These are phyloP conservation scores for Aricia agestis DNA, from an alignment of 1,140 invertebrate species.

Conservation along the genomic window DNA sequence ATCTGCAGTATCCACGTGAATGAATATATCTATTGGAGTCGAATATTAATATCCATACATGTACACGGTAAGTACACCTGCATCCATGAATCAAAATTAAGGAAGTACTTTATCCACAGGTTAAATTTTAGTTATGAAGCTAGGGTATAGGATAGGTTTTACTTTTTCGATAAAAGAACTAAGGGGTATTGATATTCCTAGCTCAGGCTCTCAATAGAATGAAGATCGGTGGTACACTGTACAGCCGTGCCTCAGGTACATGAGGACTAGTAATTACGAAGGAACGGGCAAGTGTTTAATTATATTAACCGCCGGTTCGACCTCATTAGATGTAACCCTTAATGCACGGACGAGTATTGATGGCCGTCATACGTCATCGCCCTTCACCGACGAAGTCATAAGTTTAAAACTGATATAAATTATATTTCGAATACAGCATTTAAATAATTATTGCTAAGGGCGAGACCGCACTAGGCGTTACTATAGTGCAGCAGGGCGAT, in stretches of 20 bases:
- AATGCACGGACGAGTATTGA: constrained; percentile 60
- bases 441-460: not conserved
- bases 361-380: constrained; percentile 59
- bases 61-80: too few species aligned
- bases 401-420: not conserved
- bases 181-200: too few species aligned
- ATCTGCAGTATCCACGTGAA: too few species aligned
- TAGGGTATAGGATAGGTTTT: too few species aligned
- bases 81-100: too few species aligned
- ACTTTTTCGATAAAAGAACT: too few species aligned
- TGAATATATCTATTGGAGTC: too few species aligned
- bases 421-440: not conserved
- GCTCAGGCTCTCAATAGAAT: too few species aligned
- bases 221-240: too few species aligned
- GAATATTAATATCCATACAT: too few species aligned
- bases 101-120: too few species aligned
- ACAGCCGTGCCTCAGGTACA: not conserved
- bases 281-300: constrained; percentile 37
- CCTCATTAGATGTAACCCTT: constrained; percentile 55
- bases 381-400: constrained; percentile 26
- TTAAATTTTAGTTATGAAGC: too few species aligned
- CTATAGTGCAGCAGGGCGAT: not conserved
- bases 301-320: constrained; percentile 55
- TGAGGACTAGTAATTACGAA: not conserved
- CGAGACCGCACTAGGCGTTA: not conserved